These are phyloP conservation scores for Ormia ochracea DNA, from an alignment of 2,888 invertebrate genomes.

Conservation along the genomic window DNA sequence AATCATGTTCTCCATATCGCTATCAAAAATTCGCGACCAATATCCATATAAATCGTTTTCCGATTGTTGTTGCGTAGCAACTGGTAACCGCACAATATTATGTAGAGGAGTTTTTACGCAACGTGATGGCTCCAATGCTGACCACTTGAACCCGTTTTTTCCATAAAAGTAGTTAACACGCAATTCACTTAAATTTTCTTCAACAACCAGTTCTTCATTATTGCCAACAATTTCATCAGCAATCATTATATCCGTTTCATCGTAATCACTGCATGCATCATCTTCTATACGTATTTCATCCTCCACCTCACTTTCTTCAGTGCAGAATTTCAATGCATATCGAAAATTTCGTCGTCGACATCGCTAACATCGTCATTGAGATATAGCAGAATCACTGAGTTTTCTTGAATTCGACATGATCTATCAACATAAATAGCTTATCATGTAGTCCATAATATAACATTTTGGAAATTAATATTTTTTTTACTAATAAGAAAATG, in stretches of 20 bases:
- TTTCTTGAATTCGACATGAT: slow-evolving; percentile 52
- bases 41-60: no score
- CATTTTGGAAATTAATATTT: slow-evolving; percentile 17
- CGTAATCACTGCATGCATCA: slow-evolving; percentile 10
- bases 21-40: no score
- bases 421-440: slow-evolving; percentile 48
- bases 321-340: slow-evolving; percentile 40
- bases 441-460: slow-evolving; percentile 22
- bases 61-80: background rate
- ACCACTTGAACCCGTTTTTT: slow-evolving; percentile 31
- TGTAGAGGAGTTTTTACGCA: slow-evolving; percentile 26
- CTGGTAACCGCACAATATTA: slow-evolving; percentile 16
- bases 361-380: slow-evolving; percentile 49
- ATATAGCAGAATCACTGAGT: slow-evolving; percentile 41
- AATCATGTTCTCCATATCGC: no score
- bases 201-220: slow-evolving; percentile 28
- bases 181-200: slow-evolving; percentile 1
- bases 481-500: slow-evolving; percentile 29
- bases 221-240: slow-evolving; percentile 43
- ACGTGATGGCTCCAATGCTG: slow-evolving; percentile 1
- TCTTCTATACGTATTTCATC: slow-evolving; percentile 22
- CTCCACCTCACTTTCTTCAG: slow-evolving; percentile 11
- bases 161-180: no score
- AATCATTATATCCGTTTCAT: slow-evolving; percentile 41
- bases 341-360: slow-evolving; percentile 54